Evolutionary conservation across 2,113 vertebrate genomes (phyloP), one percentile per base, ranked within the genome.

Genomic region (Furnarius figulus): DNA sequence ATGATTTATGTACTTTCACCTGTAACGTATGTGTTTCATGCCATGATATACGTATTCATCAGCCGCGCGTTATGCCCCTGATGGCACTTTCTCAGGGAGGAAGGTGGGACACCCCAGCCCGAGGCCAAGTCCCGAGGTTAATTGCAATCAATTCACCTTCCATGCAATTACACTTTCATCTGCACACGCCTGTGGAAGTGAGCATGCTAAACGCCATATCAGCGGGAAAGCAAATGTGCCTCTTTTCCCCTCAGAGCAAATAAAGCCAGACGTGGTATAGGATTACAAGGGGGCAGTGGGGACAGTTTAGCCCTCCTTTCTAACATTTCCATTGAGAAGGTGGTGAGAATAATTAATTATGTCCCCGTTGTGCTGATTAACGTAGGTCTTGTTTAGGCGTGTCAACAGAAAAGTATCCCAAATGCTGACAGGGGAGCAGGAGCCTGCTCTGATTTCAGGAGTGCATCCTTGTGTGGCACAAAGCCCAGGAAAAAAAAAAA

Each of bases 161-260:
- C 97, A 97, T 98, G 98, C 98, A 99, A 99, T 99, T 99, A 99
- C 98, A 98, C 98, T 99, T 99, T 98, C 97, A 98, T 98, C 98
- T 96, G 96, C 96, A 98, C 97, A 89, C 95, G 98, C 97, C 98
- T 95, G 96, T 88, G 97, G 97, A 97, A 96, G 94, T 84, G 92
- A 98, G 96, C 93, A 89, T 15, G 92, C 92, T 97, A 96, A 97
- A 82, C 47, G 8, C 27, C 78, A n/a, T 75, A 95, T 82, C 97
- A 96, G 95, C 74, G 46, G 97, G 89, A 88, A 97, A 59, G 90
- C 78, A 86, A 96, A 78, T 49, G 88, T 37, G 95, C 92, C 89
- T 77, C 68, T 93, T 87, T 95, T 71, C 85, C 78, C 59, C 73
- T 87, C 12, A 82, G 81, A 97, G 96, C 92, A 89, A 92, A 95